phyloP scores from a whole-genome alignment of 2,113 vertebrate genomes.

The Brachypodius melanocephalos region DNA sequence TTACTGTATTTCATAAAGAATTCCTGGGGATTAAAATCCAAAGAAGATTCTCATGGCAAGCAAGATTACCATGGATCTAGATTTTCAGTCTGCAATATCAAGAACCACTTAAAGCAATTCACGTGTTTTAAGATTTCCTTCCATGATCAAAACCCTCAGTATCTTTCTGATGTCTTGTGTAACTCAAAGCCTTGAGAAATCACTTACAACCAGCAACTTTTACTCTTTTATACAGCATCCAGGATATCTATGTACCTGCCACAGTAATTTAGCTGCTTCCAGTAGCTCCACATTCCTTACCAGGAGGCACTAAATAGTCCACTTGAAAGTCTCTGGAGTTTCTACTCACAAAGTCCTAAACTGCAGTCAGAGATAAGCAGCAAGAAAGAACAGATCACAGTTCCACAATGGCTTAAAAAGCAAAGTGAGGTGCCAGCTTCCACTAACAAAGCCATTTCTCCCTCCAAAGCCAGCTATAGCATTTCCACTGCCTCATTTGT shows the following conservation, averaged over 20 bases:
- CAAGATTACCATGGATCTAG: slow-evolving; percentile 25
- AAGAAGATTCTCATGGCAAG: neutral
- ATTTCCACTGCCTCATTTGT: slow-evolving; percentile 30
- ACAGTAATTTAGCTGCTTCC: slow-evolving; percentile 48
- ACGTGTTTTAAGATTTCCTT: neutral
- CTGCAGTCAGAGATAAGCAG: slow-evolving; percentile 49
- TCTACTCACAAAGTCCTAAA: slow-evolving; percentile 37
- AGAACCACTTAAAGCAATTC: slow-evolving; percentile 33
- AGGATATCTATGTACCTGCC: neutral
- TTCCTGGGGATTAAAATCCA: slow-evolving; percentile 31
- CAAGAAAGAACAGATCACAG: slow-evolving; percentile 48
- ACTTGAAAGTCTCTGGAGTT: slow-evolving; percentile 48
- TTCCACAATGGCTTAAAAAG: slow-evolving; percentile 47
- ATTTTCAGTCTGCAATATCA: neutral
- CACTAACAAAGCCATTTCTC: slow-evolving; percentile 28
- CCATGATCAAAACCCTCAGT: slow-evolving; percentile 25
- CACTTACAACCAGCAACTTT: neutral
- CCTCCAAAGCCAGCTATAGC: slow-evolving; percentile 21
- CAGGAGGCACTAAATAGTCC: slow-evolving; percentile 15
- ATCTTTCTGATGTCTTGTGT: slow-evolving; percentile 26
- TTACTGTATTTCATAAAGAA: slow-evolving; percentile 8
- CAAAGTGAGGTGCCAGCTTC: slow-evolving; percentile 28
- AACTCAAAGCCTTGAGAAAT: slow-evolving; percentile 51
- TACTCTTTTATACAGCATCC: neutral
- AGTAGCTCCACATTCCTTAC: slow-evolving; percentile 28